Evolutionary conservation across 92 coral and sea anemone species (phyloP), one percentile per base, ranked within the genome.

Genomic region (Zoanthus sociatus): DNA sequence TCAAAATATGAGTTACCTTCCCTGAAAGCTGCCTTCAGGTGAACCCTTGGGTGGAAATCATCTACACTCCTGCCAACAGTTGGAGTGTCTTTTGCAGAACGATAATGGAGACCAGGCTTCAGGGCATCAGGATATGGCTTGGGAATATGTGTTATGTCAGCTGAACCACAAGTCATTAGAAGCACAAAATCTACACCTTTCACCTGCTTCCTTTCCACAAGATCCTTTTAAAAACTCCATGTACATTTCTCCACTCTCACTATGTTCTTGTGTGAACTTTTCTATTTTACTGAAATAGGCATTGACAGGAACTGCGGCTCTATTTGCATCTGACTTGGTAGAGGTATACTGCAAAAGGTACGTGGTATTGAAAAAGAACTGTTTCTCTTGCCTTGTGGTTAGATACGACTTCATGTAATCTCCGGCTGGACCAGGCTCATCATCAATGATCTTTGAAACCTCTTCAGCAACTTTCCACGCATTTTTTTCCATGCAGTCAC

Each of bases 381-480:
- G 90, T 20, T 18, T 72, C 20, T 86, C 83, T 71, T 87, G 44
- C 66, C 71, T 46, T 45, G 87, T 78, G 67, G 87, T 90, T 11
- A 85, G 83, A 78, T 50, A 84, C 46, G 72, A 84, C 56, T 77
- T 83, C 61, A 89, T 77, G 68, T 54, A 77, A 77, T 76, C 92
- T 13, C 92, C 92, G 10, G 92, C 90, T 13, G 92, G 90, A 17
- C 90, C 92, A 46, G 92, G 92, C 77, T 90, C 90, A 73, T 71
- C 86, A 77, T 89, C 89, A 68, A 77, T 77, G 70, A 42, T 18
- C 9, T 75, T 71, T 73, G 77, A 79, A 26, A 88, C 88, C 64
- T 88, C 88, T 46, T 47, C 87, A 86, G 91, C 87, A 51, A 83
- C 88, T 73, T 79, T 88, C 83, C 91, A 88, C 53, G 87, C 87